These are phyloP conservation scores for Macaria liturata DNA, from an alignment of 2,888 invertebrate species.

Conservation along the genomic window DNA sequence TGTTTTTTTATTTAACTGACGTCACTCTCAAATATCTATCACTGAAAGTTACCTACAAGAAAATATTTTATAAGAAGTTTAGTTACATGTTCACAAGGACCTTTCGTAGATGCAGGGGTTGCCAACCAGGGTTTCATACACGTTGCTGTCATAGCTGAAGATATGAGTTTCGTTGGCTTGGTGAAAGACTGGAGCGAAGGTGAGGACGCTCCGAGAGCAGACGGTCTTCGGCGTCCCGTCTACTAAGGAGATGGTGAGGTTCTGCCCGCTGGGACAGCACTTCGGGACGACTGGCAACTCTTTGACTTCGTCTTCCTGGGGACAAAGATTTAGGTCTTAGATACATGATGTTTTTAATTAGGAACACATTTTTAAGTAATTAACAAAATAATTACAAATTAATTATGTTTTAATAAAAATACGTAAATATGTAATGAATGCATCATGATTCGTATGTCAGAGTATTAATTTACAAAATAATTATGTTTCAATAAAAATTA, in stretches of 20 bases:
- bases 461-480: no score
- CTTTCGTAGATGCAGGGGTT: slow-evolving; percentile 81
- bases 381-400: no score
- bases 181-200: slow-evolving; percentile 80
- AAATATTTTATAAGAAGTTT: slow-evolving; percentile 26
- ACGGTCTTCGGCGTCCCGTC: slow-evolving; percentile 57
- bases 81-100: slow-evolving; percentile 54
- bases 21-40: no score
- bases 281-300: slow-evolving; percentile 75
- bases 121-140: slow-evolving; percentile 81
- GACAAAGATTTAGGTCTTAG: slow-evolving; percentile 18
- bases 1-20: no score
- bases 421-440: no score
- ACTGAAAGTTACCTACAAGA: no score
- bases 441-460: no score
- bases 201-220: slow-evolving; percentile 60
- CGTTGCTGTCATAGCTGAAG: slow-evolving; percentile 67
- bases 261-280: slow-evolving; percentile 79
- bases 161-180: slow-evolving; percentile 78
- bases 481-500: no score
- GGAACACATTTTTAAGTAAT: no score
- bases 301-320: slow-evolving; percentile 57
- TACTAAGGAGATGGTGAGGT: slow-evolving; percentile 58
- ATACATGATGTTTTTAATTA: no score
- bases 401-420: no score